These are phyloP conservation scores for Yoshiicerus persimilis DNA, from an alignment of 1,140 invertebrate genomes.

Conservation along the genomic window DNA sequence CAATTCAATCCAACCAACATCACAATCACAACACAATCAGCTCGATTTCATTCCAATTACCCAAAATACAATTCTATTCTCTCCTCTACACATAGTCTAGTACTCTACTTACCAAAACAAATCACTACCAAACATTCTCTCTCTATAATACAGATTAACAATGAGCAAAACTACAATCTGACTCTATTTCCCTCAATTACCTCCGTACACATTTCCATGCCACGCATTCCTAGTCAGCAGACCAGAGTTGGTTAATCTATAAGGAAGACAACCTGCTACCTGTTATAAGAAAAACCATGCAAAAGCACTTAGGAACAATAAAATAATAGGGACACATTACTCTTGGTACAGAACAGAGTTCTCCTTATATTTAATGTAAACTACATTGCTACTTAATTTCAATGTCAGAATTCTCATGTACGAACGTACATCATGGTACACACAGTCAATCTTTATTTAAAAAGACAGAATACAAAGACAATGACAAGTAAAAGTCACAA, in stretches of 20 bases:
- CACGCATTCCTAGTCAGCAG: too few relatives aligned
- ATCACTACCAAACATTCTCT: neutral
- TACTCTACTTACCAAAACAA: too few relatives aligned
- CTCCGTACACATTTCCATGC: neutral
- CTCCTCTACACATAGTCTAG: neutral
- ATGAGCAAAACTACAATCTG: neutral
- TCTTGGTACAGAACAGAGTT: too few relatives aligned
- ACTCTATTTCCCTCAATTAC: neutral
- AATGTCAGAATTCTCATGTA: neutral
- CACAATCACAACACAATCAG: neutral
- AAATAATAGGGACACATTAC: neutral
- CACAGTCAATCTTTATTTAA: neutral
- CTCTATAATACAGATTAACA: neutral
- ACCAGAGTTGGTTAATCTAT: too few relatives aligned
- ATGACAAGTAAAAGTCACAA: neutral
- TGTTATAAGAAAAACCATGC: neutral
- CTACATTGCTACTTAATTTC: neutral
- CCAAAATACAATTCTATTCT: neutral
- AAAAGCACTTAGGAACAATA: neutral
- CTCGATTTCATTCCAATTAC: constrained; percentile 10
- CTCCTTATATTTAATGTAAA: neutral
- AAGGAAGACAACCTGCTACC: too few relatives aligned
- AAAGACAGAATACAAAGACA: neutral
- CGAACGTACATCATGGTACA: neutral
- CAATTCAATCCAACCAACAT: neutral